Evolutionary conservation across 1,140 invertebrate genomes (phyloP), one percentile per base, ranked within the genome.

Genomic region (Eulimnadia texana): DNA sequence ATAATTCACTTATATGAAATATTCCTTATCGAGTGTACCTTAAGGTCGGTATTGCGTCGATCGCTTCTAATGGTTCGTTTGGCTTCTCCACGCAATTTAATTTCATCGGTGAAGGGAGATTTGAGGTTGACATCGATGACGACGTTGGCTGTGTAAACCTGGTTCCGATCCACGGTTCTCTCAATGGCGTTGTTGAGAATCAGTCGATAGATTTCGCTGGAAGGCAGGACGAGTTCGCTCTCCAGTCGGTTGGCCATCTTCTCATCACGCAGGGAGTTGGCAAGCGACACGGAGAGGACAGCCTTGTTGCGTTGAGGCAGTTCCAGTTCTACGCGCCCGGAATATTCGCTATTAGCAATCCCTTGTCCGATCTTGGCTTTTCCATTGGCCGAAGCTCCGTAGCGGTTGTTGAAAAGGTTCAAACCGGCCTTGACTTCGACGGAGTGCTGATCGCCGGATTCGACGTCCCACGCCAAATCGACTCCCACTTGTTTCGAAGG

Each of bases 61-160:
- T 54, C 60, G 6, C 50, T 16, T n/a, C 28, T 28, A 16, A 54
- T 28, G 16, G 9, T 54, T 6, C 60, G 60, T 27, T 54, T 52
- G 49, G 50, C 53, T n/a, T 61, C 60, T 2, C 22, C 2, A 20
- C 50, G 29, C 27, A 61, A 29, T n/a, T 50, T 47, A 13, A 58
- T 16, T 29, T 57, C 62, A 1, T 57, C 50, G 23, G 33, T 52
- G 19, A n/a, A 10, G 6, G 62, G 58, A 3, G 58, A 28, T 29
- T 59, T 59, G 23, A 63, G 25, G 25, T 25, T 51, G 16, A 63
- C 16, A 60, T 63, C 62, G 13, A 51, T 54, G 57, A 49, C 49
- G 9, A 57, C 50, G 50, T 33, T 63, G 62, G 33, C 50, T 23
- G 57, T 53, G 25, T 51, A 51, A n/a, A 58, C 13, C 50, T 29